These are phyloP conservation scores for Pangasianodon gigas DNA, from an alignment of 2,113 vertebrate species.

Conservation along the genomic window DNA sequence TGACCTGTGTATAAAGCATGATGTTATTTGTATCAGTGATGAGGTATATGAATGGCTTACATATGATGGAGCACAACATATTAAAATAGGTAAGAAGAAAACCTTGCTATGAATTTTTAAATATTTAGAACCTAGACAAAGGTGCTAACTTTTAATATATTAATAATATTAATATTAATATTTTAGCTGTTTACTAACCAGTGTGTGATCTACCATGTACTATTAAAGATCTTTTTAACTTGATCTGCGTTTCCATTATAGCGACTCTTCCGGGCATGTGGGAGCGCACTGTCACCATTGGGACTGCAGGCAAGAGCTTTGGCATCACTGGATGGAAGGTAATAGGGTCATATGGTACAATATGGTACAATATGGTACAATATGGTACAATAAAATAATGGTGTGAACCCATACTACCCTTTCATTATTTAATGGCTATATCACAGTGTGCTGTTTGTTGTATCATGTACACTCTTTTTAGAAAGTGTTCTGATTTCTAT, in stretches of 20 bases:
- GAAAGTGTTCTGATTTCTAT: neutral
- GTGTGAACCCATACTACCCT: neutral
- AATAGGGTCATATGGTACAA: neutral
- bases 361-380: too few species aligned
- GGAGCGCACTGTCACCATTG: constrained; percentile 85
- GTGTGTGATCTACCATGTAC: neutral
- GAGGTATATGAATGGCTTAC: constrained; percentile 97
- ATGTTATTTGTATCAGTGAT: constrained; percentile 84
- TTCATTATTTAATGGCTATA: neutral
- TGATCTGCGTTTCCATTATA: constrained; percentile 56
- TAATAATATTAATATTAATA: too few species aligned
- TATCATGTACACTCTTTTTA: neutral
- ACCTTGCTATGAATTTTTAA: neutral
- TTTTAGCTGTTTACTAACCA: neutral
- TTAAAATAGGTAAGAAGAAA: constrained; percentile 82
- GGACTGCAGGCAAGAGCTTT: constrained; percentile 93
- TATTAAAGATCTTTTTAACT: neutral
- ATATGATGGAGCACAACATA: constrained; percentile 80
- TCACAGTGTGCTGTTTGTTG: neutral
- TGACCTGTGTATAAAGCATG: constrained; percentile 83
- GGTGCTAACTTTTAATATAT: neutral
- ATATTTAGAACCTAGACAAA: neutral
- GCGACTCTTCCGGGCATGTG: constrained; percentile 93
- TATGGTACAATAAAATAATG: neutral
- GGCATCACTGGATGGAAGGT: constrained; percentile 96